These are phyloP conservation scores for Gopherus flavomarginatus DNA, from an alignment of 2,113 vertebrate species.

Conservation along the genomic window DNA sequence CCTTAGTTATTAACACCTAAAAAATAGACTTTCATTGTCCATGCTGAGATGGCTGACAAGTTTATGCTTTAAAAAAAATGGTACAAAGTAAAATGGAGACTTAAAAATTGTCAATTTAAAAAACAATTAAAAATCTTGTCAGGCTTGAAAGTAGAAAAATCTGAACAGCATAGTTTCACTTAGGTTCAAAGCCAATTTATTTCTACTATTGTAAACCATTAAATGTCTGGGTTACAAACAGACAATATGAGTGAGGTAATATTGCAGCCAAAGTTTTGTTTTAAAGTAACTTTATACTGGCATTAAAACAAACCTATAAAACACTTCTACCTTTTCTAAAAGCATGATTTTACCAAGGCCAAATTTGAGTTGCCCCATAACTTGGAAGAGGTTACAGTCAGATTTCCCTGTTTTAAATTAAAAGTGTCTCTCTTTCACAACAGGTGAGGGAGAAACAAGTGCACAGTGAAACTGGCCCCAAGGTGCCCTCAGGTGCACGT, in stretches of 20 bases:
- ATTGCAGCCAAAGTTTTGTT: not conserved
- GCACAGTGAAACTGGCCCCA: not conserved
- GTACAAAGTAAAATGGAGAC: not conserved
- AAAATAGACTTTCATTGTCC: not conserved
- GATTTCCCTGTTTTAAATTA: not conserved
- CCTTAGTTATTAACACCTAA: not conserved
- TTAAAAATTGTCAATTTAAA: not conserved
- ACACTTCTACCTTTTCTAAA: too few relatives aligned
- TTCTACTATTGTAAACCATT: not conserved
- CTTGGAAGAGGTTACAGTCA: not conserved
- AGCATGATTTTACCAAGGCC: not conserved
- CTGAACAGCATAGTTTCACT: not conserved
- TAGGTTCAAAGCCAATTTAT: not conserved
- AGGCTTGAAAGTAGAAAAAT: not conserved
- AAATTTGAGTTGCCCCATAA: not conserved
- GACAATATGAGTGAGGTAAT: not conserved
- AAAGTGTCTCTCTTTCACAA: not conserved
- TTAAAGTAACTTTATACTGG: not conserved
- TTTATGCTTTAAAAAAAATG: not conserved
- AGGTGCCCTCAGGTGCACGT: not conserved
- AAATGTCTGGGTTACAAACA: not conserved
- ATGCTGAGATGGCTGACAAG: not conserved
- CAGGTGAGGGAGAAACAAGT: not conserved
- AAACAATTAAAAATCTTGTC: not conserved
- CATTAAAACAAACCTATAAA: too few relatives aligned